Conservation (phyloP, 2,797 vertebrate genomes). For the Pseudocheirus occidentalis region DNA sequence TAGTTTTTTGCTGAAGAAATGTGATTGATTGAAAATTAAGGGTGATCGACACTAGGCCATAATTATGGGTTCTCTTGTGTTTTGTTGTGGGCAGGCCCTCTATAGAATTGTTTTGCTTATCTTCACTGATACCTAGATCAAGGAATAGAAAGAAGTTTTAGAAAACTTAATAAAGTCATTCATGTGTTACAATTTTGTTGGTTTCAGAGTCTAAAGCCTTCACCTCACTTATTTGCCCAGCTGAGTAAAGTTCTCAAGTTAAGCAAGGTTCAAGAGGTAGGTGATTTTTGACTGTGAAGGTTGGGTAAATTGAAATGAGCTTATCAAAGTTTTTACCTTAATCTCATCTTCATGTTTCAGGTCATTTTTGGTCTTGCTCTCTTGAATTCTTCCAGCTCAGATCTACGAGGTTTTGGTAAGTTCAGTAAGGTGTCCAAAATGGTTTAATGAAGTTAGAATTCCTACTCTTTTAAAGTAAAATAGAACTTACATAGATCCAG, state of each 20-base stretch:
- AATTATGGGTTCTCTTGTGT: background rate
- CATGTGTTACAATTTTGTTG: conserved; percentile 60
- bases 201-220: conserved; percentile 98
- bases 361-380: conserved; percentile 99
- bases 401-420: conserved; percentile 98
- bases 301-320: background rate
- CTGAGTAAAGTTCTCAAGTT: conserved; percentile 99
- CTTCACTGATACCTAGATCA: background rate
- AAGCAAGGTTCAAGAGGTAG: conserved; percentile 99
- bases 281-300: conserved; percentile 55
- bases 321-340: background rate
- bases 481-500: background rate
- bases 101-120: background rate
- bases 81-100: conserved; percentile 6
- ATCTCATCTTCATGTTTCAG: conserved; percentile 82
- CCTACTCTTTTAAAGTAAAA: conserved; percentile 3
- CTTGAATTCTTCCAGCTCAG: conserved; percentile 95
- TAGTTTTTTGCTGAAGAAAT: background rate
- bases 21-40: background rate
- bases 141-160: conserved; percentile 8
- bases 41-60: background rate
- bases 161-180: background rate
- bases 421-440: conserved; percentile 46
- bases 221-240: conserved; percentile 97
- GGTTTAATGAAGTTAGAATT: background rate